These are phyloP conservation scores for Eupithecia dodoneata DNA, from an alignment of 2,888 invertebrate genomes.

Conservation along the genomic window DNA sequence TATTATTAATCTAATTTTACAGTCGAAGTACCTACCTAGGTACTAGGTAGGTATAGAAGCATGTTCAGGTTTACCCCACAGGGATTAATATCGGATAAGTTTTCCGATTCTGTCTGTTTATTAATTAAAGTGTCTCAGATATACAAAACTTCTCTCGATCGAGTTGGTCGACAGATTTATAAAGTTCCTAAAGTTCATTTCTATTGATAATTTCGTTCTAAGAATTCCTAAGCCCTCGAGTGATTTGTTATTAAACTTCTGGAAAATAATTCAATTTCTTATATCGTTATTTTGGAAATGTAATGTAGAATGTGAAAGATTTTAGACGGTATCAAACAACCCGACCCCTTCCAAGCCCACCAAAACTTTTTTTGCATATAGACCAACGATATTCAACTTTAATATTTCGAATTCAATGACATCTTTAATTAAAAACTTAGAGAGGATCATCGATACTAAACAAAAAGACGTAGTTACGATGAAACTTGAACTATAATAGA, in stretches of 20 bases:
- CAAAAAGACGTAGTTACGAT: neutral
- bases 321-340: neutral
- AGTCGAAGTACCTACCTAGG: neutral
- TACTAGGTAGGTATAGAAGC: neutral
- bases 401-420: neutral
- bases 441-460: neutral
- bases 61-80: neutral
- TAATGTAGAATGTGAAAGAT: neutral
- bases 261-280: neutral
- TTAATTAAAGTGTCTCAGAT: conserved; percentile 18
- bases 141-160: conserved; percentile 5
- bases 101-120: conserved; percentile 17
- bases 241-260: neutral
- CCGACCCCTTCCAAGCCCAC: neutral
- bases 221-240: neutral
- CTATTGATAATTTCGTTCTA: conserved; percentile 7
- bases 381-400: neutral
- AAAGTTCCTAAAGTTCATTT: neutral
- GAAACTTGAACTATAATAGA: too few relatives aligned
- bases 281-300: neutral
- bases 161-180: neutral
- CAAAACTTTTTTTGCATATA: neutral
- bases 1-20: neutral
- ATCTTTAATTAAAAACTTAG: neutral
- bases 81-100: conserved; percentile 36